Evolutionary conservation across 2,888 invertebrate species (phyloP).

Genomic region (Drosophila greeni): DNA sequence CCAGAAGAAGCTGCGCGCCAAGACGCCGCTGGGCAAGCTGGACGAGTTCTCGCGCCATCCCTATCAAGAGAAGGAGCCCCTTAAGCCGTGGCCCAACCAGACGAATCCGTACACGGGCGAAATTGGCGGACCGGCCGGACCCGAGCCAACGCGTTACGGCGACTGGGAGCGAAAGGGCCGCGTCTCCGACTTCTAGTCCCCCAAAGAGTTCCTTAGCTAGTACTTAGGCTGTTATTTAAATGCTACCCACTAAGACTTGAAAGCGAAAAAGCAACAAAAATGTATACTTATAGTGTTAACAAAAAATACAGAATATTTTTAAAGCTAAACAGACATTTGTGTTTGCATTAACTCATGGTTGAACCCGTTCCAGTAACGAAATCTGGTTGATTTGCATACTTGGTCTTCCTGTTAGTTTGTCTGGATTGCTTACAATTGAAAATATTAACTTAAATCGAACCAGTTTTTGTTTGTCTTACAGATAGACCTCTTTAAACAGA

Average conservation of each 20-base stretch:
- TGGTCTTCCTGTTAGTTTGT: background rate
- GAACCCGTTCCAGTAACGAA: background rate
- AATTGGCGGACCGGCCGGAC: conserved; percentile 95
- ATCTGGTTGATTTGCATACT: background rate
- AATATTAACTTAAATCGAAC: background rate
- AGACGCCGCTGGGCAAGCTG: conserved; percentile 84
- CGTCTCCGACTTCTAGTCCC: conserved; percentile 92
- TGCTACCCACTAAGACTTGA: conserved; percentile 32
- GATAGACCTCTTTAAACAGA: background rate
- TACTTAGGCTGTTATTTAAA: conserved; percentile 49
- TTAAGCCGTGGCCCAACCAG: conserved; percentile 91
- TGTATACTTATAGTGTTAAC: conserved; percentile 28
- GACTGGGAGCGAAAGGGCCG: conserved; percentile 99
- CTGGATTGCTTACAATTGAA: conserved; percentile 1
- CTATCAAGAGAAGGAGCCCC: conserved; percentile 89
- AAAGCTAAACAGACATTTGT: background rate
- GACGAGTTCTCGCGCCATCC: conserved; percentile 88
- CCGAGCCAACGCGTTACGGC: conserved; percentile 98
- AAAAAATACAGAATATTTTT: conserved; percentile 21
- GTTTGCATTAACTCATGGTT: background rate
- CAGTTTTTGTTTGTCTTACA: background rate
- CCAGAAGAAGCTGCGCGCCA: conserved; percentile 86
- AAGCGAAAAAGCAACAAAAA: conserved; percentile 13
- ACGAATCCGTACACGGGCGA: conserved; percentile 96
- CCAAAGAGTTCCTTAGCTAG: conserved; percentile 52